These are phyloP conservation scores for Pteruthius melanotis DNA, from an alignment of 2,113 vertebrate genomes.

Conservation along the genomic window DNA sequence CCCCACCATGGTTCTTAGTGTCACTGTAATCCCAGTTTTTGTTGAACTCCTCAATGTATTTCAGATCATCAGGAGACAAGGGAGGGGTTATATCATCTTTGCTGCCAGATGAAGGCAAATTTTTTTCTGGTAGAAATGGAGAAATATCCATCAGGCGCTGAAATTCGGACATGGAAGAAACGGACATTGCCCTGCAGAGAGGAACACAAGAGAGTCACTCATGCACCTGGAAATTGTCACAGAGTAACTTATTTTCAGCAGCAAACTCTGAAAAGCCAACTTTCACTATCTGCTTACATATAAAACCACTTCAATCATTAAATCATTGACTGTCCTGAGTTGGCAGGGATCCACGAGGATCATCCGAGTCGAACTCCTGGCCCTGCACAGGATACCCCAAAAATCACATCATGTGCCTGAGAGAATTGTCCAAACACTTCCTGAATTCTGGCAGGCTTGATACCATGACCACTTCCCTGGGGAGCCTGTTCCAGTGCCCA, in stretches of 20 bases:
- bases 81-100: slow-evolving; percentile 90
- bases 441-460: neutral
- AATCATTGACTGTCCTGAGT: neutral
- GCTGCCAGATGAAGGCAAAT: slow-evolving; percentile 68
- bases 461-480: neutral
- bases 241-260: neutral
- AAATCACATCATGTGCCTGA: neutral
- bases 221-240: neutral
- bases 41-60: slow-evolving; percentile 97
- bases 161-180: slow-evolving; percentile 99
- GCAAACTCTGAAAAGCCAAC: neutral
- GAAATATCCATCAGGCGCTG: slow-evolving; percentile 96
- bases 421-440: neutral
- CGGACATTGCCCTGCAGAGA: slow-evolving; percentile 87
- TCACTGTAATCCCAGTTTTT: slow-evolving; percentile 87
- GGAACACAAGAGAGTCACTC: neutral
- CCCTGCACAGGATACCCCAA: neutral
- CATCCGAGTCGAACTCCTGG: neutral
- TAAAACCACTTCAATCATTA: neutral
- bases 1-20: slow-evolving; percentile 33
- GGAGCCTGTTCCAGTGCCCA: neutral
- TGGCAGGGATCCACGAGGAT: neutral
- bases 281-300: neutral
- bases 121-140: slow-evolving; percentile 94
- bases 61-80: slow-evolving; percentile 94